phyloP scores from a whole-genome alignment of 1,140 invertebrate species.

The Aphidius gifuensis region DNA sequence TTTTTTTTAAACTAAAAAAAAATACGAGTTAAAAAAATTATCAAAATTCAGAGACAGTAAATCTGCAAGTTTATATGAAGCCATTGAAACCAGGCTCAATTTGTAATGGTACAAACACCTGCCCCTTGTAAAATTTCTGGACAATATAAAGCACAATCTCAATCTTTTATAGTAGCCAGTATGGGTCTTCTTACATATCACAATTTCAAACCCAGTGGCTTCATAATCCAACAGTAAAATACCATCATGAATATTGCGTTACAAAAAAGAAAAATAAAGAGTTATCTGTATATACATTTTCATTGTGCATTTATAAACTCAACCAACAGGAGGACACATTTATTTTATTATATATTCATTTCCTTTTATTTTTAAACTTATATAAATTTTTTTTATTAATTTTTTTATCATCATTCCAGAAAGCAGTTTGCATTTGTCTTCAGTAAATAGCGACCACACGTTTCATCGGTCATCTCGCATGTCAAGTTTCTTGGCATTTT shows the following conservation, averaged over 20 bases:
- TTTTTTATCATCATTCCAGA: not conserved
- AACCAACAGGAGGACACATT: not conserved
- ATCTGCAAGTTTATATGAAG: too few relatives aligned
- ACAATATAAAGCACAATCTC: constrained; percentile 31
- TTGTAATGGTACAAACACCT: constrained; percentile 33
- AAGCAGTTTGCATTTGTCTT: too few relatives aligned
- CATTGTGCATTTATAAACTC: constrained; percentile 8
- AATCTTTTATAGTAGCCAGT: constrained; percentile 17
- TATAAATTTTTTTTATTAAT: too few relatives aligned
- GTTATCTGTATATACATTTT: not conserved
- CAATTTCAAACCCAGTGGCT: constrained; percentile 12
- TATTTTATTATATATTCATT: not conserved
- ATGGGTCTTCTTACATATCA: constrained; percentile 24
- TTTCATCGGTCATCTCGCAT: too few relatives aligned
- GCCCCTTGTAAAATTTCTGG: constrained; percentile 28
- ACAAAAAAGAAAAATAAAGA: constrained; percentile 11
- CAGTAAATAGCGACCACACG: too few relatives aligned
- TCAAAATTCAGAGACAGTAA: too few relatives aligned
- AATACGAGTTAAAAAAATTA: too few relatives aligned
- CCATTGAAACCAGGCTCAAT: constrained; percentile 28
- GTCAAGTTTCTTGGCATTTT: too few relatives aligned
- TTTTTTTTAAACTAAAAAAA: too few relatives aligned
- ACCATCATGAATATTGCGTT: constrained; percentile 28
- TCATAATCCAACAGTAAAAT: constrained; percentile 20
- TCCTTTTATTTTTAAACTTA: not conserved